Evolutionary conservation across 2,888 invertebrate species (phyloP).

Genomic region (Acanthosepion lycidas): DNA sequence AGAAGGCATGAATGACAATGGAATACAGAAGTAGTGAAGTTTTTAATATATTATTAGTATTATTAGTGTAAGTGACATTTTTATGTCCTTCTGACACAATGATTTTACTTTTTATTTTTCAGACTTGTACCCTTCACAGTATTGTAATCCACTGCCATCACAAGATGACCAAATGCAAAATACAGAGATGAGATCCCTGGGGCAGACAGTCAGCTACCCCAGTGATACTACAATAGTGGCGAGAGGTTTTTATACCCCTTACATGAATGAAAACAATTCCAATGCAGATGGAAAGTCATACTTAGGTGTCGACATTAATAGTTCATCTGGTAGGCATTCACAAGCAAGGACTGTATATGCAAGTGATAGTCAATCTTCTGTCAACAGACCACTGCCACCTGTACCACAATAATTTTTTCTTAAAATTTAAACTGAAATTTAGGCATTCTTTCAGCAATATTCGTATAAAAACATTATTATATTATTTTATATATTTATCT

Average conservation of each 20-base stretch:
- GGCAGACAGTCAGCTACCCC: not conserved
- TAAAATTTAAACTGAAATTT: not conserved
- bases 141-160: not conserved
- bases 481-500: not conserved
- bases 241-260: not conserved
- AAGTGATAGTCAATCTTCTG: not conserved
- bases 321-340: not conserved
- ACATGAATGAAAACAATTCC: not conserved
- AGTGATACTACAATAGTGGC: slow-evolving; percentile 33
- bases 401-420: not conserved
- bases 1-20: not conserved
- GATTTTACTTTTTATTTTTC: not conserved
- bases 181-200: not conserved
- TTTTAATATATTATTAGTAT: not conserved
- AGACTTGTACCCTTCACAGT: not conserved
- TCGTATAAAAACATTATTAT: not conserved
- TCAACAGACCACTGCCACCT: not conserved
- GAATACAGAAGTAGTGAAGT: not conserved
- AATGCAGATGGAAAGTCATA: not conserved
- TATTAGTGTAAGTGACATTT: not conserved
- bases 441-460: not conserved
- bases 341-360: not conserved
- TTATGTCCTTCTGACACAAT: not conserved
- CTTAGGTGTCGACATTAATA: not conserved
- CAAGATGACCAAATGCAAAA: not conserved